These are phyloP conservation scores for Ridgeia piscesae DNA, from an alignment of 1,140 invertebrate genomes.

Conservation along the genomic window DNA sequence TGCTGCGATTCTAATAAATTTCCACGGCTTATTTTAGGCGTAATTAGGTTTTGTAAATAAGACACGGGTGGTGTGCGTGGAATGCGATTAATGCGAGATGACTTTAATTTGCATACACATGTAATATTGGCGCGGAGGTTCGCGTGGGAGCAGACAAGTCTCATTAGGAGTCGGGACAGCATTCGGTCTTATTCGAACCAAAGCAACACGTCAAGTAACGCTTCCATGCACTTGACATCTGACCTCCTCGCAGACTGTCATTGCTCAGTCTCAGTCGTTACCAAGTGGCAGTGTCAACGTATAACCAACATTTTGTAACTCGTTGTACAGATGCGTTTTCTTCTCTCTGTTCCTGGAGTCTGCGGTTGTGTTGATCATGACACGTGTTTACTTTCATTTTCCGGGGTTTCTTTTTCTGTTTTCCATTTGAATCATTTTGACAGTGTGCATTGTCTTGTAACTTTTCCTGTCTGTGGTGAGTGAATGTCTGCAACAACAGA, in stretches of 20 bases:
- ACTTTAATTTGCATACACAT: neutral
- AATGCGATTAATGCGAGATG: neutral
- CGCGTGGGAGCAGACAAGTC: neutral
- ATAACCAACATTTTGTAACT: neutral
- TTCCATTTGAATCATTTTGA: too few species aligned
- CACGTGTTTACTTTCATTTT: too few species aligned
- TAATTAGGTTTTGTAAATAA: slow-evolving; percentile 7
- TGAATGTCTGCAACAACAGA: too few species aligned
- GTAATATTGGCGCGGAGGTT: neutral
- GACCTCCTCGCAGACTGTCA: neutral
- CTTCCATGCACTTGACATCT: neutral
- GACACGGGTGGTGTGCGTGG: neutral
- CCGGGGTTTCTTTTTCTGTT: too few species aligned
- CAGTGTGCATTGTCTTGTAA: too few species aligned
- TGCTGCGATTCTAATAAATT: neutral
- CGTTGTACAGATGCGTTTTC: neutral
- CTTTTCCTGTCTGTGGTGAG: too few species aligned
- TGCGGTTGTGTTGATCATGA: too few species aligned
- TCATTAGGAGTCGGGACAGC: neutral
- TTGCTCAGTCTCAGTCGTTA: neutral
- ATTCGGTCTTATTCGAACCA: neutral
- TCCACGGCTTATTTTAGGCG: neutral
- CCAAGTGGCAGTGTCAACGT: neutral
- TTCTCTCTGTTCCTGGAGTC: too few species aligned
- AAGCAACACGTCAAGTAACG: neutral